Percentiles rank a stretch among this genome's conserved stretches.
Conservation (phyloP, 2,113 vertebrate species). For the Phrynosoma blainvillii region DNA sequence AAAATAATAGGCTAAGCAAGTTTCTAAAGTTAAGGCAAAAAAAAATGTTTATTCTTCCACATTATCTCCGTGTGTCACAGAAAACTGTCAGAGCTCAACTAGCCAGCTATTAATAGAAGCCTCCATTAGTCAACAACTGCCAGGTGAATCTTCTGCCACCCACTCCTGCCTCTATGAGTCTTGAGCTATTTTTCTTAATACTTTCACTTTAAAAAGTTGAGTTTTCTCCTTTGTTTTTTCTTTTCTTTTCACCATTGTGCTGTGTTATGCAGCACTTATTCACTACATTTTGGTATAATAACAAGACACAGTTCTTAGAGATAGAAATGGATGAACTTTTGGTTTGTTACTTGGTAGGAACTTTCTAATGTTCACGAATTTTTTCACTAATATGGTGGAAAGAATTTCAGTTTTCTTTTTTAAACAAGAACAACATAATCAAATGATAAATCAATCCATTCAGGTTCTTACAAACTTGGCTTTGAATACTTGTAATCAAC, state of each 20-base stretch:
- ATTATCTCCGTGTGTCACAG: not conserved
- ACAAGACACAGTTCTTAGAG: not conserved
- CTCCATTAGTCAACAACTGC: not conserved
- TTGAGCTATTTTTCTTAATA: slow-evolving; percentile 21
- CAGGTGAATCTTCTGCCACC: slow-evolving; percentile 12
- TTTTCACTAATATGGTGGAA: not conserved
- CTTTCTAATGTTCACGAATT: too few species aligned
- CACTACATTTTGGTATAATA: not conserved
- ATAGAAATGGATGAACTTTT: not conserved
- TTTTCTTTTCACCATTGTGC: not conserved
- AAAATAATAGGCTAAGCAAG: rapidly evolving
- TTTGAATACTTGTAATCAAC: too few species aligned
- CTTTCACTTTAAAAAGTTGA: slow-evolving; percentile 21
- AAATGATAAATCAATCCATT: too few species aligned
- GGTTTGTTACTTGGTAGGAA: not conserved
- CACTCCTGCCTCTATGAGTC: slow-evolving; percentile 7
- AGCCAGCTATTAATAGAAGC: slow-evolving; percentile 41
- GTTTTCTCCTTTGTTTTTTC: not conserved
- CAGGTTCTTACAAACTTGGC: too few species aligned
- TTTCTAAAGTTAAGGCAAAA: slow-evolving; percentile 22
- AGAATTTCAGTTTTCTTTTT: not conserved
- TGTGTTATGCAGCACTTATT: not conserved
- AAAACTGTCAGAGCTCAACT: slow-evolving; percentile 4
- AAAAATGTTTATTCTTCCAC: rapidly evolving
- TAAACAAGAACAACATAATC: too few species aligned